These are phyloP conservation scores for Ardeotis arabs DNA, from an alignment of 2,113 vertebrate species.

Conservation along the genomic window DNA sequence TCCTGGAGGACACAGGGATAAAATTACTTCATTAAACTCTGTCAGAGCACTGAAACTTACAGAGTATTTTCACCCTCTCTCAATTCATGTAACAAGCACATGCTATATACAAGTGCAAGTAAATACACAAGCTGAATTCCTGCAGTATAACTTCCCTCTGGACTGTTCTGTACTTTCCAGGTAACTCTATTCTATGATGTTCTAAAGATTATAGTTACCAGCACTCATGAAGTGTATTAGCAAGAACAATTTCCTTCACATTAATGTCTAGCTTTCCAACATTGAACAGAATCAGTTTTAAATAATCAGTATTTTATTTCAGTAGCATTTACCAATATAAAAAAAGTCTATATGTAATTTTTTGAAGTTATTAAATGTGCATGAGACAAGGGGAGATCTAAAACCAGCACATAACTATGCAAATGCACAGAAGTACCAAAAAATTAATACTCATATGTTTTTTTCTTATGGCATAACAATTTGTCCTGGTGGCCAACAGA, in stretches of 20 bases:
- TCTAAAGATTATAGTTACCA: not conserved
- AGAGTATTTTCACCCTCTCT: not conserved
- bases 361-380: too few species aligned
- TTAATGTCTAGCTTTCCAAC: not conserved
- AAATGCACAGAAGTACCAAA: not conserved
- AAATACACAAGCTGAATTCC: not conserved
- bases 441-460: not conserved
- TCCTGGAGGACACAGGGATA: not conserved
- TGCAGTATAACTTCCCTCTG: not conserved
- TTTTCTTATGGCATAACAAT: not conserved
- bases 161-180: not conserved
- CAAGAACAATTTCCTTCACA: not conserved
- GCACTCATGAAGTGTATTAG: not conserved
- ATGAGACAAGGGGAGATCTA: not conserved
- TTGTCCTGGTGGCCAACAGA: not conserved
- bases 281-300: not conserved
- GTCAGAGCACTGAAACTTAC: not conserved
- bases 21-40: not conserved
- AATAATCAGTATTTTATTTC: not conserved
- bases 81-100: not conserved
- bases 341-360: too few species aligned
- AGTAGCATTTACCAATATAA: too few species aligned
- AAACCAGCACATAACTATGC: not conserved
- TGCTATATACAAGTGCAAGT: not conserved
- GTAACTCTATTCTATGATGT: not conserved